A percentile compares a stretch with the other conserved stretches of the same genome.
Evolutionary conservation across 1,140 invertebrate species (phyloP).

Genomic region (Macrobrachium rosenbergii): DNA sequence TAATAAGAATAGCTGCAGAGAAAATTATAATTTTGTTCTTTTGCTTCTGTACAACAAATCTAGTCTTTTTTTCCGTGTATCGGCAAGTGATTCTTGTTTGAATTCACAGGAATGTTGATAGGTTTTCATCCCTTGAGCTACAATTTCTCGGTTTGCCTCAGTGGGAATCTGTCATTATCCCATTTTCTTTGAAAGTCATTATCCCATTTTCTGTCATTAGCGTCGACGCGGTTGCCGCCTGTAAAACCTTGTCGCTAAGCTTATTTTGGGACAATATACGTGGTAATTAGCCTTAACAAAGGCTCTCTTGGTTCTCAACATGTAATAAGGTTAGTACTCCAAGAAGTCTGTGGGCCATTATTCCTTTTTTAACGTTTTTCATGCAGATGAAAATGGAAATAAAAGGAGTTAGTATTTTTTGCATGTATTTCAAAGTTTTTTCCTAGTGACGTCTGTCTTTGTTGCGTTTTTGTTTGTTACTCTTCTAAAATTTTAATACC

Average conservation of each 20-base stretch:
- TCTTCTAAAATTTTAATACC: too few relatives aligned
- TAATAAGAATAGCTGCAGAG: too few relatives aligned
- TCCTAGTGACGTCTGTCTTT: too few relatives aligned
- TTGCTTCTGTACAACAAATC: too few relatives aligned
- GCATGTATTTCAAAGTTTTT: too few relatives aligned
- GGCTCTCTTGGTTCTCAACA: slow-evolving; percentile 1
- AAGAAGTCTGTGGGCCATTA: too few relatives aligned
- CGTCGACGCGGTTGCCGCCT: slow-evolving; percentile 31
- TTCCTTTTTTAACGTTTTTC: too few relatives aligned
- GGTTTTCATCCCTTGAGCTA: slow-evolving; percentile 1
- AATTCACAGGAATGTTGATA: slow-evolving; percentile 1
- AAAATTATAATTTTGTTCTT: too few relatives aligned
- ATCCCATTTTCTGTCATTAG: slow-evolving; percentile 56
- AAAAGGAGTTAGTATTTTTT: not conserved
- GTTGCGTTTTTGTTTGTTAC: too few relatives aligned
- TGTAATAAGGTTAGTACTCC: not conserved
- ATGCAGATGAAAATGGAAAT: not conserved
- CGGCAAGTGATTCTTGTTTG: too few relatives aligned
- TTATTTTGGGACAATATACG: slow-evolving; percentile 28
- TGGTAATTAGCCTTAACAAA: slow-evolving; percentile 45
- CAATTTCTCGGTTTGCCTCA: not conserved
- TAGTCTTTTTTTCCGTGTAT: too few relatives aligned
- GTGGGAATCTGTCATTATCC: slow-evolving; percentile 43
- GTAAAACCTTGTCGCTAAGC: slow-evolving; percentile 35
- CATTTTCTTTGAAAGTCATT: slow-evolving; percentile 43